Percentiles rank a stretch among this genome's conserved stretches.
phyloP scores from a whole-genome alignment of 2,888 invertebrate genomes.

The Noctua fimbriata region DNA sequence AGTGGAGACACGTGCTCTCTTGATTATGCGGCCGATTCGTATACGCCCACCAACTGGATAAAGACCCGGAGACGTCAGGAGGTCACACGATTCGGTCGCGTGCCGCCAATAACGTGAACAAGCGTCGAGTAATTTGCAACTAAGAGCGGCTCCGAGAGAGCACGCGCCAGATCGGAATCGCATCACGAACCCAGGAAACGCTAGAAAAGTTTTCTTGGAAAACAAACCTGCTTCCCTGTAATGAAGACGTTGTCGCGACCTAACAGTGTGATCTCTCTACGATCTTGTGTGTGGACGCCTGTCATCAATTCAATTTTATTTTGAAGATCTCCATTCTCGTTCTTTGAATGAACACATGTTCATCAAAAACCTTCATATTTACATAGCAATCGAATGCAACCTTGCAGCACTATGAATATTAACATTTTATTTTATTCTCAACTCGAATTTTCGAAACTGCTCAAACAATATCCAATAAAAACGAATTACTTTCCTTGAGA shows the following conservation, averaged over 20 bases:
- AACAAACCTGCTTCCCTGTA: constrained; percentile 74
- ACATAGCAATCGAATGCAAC: constrained; percentile 22
- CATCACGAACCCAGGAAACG: constrained; percentile 83
- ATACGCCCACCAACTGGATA: constrained; percentile 64
- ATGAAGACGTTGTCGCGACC: constrained; percentile 77
- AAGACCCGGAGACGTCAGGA: constrained; percentile 66
- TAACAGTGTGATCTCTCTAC: constrained; percentile 56
- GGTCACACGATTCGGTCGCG: constrained; percentile 79
- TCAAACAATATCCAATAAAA: constrained; percentile 47
- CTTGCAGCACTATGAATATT: constrained; percentile 19
- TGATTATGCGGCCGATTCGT: constrained; percentile 73
- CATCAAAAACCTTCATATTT: constrained; percentile 1
- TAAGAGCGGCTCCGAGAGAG: constrained; percentile 72
- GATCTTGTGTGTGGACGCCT: constrained; percentile 34
- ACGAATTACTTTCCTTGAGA: constrained; percentile 57
- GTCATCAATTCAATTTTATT: constrained; percentile 43
- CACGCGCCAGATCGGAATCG: constrained; percentile 83
- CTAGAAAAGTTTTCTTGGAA: constrained; percentile 74
- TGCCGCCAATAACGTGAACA: constrained; percentile 76
- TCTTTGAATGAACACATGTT: constrained; percentile 5
- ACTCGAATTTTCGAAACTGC: constrained; percentile 23
- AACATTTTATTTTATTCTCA: constrained; percentile 29
- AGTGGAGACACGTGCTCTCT: constrained; percentile 83
- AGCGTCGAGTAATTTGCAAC: constrained; percentile 80
- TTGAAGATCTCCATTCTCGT: not conserved